These are phyloP conservation scores for Chymomyza caudatula DNA, from an alignment of 2,888 invertebrate genomes.

Conservation along the genomic window DNA sequence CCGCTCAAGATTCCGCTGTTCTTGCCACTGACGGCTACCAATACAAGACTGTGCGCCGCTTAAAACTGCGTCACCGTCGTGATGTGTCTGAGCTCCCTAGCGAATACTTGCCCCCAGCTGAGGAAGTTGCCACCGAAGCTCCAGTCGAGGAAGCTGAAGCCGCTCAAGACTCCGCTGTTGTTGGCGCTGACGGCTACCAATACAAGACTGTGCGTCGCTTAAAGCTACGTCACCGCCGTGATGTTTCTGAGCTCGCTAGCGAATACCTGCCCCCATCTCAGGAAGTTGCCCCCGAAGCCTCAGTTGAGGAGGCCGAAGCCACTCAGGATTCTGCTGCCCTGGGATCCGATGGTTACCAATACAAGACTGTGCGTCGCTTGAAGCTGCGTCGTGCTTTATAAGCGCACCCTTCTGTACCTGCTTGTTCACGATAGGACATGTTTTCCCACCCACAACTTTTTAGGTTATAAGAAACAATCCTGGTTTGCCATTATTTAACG, in stretches of 20 bases:
- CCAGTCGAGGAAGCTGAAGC: slow-evolving; percentile 35
- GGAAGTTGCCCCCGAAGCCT: slow-evolving; percentile 26
- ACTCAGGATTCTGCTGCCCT: slow-evolving; percentile 23
- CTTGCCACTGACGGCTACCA: slow-evolving; percentile 52
- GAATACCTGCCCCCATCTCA: slow-evolving; percentile 39
- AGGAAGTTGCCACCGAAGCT: too few relatives aligned
- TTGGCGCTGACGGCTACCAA: slow-evolving; percentile 55
- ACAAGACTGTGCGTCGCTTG: slow-evolving; percentile 30
- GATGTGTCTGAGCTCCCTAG: slow-evolving; percentile 60
- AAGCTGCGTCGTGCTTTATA: slow-evolving; percentile 55
- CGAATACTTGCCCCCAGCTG: slow-evolving; percentile 54
- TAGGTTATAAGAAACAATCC: slow-evolving; percentile 54
- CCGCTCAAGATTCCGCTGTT: slow-evolving; percentile 34
- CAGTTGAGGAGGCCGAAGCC: slow-evolving; percentile 18
- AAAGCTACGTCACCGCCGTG: slow-evolving; percentile 65
- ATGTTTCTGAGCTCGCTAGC: slow-evolving; percentile 39
- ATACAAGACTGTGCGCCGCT: slow-evolving; percentile 66
- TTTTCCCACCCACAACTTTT: slow-evolving; percentile 37
- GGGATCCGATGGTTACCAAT: slow-evolving; percentile 29
- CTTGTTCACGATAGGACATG: slow-evolving; percentile 48
- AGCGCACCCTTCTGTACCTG: slow-evolving; percentile 38
- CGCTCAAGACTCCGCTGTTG: slow-evolving; percentile 42
- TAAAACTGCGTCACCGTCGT: slow-evolving; percentile 64
- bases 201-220: slow-evolving; percentile 69
- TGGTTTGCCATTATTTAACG: slow-evolving; percentile 64